Evolutionary conservation across 2,797 vertebrate genomes (phyloP).

Genomic region (Graptemys geographica): DNA sequence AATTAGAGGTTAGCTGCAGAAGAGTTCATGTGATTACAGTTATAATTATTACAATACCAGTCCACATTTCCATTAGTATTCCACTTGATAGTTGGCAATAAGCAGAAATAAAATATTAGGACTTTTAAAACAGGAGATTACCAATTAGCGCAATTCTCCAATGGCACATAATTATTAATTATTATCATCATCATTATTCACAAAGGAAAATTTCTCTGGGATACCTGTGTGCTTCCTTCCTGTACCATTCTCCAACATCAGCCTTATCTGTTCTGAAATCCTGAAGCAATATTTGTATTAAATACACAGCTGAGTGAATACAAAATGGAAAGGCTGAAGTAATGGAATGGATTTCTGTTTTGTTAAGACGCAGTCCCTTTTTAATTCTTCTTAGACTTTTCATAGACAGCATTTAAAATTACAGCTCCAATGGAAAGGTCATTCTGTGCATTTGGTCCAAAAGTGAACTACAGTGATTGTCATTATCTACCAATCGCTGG

Average conservation of each 20-base stretch:
- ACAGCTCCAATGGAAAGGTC: neutral
- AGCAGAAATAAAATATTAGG: constrained; percentile 82
- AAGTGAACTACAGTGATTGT: neutral
- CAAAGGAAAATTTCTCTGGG: constrained; percentile 62
- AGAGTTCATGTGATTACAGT: constrained; percentile 68
- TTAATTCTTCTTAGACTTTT: neutral
- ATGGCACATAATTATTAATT: constrained; percentile 81
- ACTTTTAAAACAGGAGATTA: constrained; percentile 80
- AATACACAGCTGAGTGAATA: constrained; percentile 42
- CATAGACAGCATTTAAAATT: neutral
- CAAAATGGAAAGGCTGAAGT: constrained; percentile 37
- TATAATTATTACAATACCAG: constrained; percentile 78
- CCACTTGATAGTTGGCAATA: constrained; percentile 77
- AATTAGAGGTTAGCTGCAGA: constrained; percentile 79
- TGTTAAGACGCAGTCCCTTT: neutral
- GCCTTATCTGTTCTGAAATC: constrained; percentile 66
- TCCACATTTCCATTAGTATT: constrained; percentile 78
- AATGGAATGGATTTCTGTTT: constrained; percentile 3
- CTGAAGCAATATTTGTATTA: constrained; percentile 66
- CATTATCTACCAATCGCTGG: neutral
- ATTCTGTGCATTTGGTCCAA: neutral
- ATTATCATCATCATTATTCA: constrained; percentile 75
- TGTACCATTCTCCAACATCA: constrained; percentile 27
- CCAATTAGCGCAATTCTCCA: constrained; percentile 78
- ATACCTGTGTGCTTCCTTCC: constrained; percentile 70